phyloP scores from a whole-genome alignment of 2,797 vertebrate species.

The Garrulus glandarius region DNA sequence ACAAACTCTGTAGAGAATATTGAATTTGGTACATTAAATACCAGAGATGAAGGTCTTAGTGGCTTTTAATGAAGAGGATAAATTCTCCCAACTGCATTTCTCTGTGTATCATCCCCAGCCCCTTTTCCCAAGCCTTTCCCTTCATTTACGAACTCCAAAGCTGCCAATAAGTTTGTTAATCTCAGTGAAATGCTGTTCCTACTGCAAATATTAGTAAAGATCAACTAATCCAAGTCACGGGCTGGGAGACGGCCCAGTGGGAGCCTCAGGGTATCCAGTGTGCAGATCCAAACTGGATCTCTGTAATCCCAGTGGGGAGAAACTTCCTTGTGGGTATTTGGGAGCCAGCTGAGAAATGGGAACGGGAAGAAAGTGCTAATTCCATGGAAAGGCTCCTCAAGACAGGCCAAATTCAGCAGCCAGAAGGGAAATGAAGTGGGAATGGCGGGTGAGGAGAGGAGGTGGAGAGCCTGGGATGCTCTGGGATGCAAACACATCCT shows the following conservation, averaged over 20 bases:
- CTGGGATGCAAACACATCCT: too few species aligned
- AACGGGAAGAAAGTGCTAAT: background rate
- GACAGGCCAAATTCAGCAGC: background rate
- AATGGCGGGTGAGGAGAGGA: background rate
- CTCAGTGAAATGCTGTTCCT: background rate
- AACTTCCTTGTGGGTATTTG: rapidly evolving
- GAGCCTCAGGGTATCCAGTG: background rate
- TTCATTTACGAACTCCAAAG: background rate
- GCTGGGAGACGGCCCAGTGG: background rate
- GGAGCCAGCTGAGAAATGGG: rapidly evolving
- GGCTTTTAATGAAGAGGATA: conserved; percentile 30
- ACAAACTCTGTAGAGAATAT: background rate
- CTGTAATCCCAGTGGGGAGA: background rate
- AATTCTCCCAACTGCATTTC: conserved; percentile 19
- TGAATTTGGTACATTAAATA: background rate
- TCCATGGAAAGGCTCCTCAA: background rate
- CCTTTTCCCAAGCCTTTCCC: background rate
- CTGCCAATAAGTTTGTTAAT: conserved; percentile 14
- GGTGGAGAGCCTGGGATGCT: background rate
- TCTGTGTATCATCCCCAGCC: background rate
- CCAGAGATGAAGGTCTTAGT: background rate
- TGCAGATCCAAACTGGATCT: background rate
- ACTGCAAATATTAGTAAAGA: conserved; percentile 18
- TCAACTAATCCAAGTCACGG: background rate
- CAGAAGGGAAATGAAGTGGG: background rate